A percentile compares a stretch with the other conserved stretches of the same genome.
These are phyloP conservation scores for Holacanthella duospinosa DNA, from an alignment of 2,888 invertebrate genomes.

Conservation along the genomic window DNA sequence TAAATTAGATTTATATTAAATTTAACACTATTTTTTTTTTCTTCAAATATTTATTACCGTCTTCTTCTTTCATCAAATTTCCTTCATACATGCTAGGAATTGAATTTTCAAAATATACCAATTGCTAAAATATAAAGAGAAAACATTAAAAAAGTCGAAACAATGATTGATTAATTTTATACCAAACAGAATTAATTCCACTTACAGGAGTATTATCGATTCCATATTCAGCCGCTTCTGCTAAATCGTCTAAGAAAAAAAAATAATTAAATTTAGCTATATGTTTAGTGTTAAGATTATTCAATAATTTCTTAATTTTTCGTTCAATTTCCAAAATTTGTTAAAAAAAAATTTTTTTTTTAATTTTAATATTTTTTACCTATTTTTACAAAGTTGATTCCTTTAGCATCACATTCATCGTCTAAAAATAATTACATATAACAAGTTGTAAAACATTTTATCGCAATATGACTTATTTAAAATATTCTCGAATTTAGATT, in stretches of 20 bases:
- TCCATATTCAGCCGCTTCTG: conserved; percentile 82
- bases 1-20: background rate
- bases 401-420: conserved; percentile 51
- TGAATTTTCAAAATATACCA: conserved; percentile 82
- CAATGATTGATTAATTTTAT: too few relatives aligned
- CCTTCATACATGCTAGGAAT: conserved; percentile 80
- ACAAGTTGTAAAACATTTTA: too few relatives aligned
- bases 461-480: too few relatives aligned
- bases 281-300: background rate
- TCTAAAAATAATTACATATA: conserved; percentile 40
- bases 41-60: conserved; percentile 51
- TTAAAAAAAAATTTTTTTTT: background rate
- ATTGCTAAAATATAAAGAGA: conserved; percentile 35
- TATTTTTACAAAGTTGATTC: conserved; percentile 84
- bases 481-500: too few relatives aligned
- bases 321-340: background rate
- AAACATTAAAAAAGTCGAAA: too few relatives aligned
- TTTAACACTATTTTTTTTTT: background rate
- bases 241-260: conserved; percentile 43
- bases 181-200: too few relatives aligned
- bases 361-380: conserved; percentile 44
- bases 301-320: too few relatives aligned
- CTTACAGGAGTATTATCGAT: conserved; percentile 69
- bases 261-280: conserved; percentile 45
- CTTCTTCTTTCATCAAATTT: conserved; percentile 77